Evolutionary conservation across 2,113 vertebrate genomes (phyloP).

Genomic region (Progne subis): DNA sequence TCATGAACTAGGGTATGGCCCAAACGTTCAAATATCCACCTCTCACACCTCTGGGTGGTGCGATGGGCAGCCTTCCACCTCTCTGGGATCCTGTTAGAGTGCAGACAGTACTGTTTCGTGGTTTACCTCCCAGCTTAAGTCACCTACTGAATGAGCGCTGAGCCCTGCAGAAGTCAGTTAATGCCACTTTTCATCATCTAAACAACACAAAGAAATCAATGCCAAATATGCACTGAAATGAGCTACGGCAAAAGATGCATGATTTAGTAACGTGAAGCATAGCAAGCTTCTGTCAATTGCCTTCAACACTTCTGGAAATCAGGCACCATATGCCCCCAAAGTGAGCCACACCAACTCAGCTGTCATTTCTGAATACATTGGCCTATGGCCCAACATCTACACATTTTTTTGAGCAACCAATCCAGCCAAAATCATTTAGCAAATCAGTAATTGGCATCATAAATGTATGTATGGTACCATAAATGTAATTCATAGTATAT

Average conservation of each 20-base stretch:
- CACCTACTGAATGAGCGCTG: not conserved
- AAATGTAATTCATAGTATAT: not conserved
- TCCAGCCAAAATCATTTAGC: not conserved
- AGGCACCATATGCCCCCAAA: not conserved
- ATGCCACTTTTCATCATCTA: not conserved
- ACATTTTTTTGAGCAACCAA: not conserved
- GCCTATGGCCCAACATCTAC: not conserved
- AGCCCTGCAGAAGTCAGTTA: not conserved
- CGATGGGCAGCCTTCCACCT: not conserved
- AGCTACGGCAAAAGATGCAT: not conserved
- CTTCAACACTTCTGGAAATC: constrained; percentile 19
- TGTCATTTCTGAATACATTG: not conserved
- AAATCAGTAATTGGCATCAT: not conserved
- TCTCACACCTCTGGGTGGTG: not conserved
- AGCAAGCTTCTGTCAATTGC: not conserved
- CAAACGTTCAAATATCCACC: not conserved
- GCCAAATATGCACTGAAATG: not conserved
- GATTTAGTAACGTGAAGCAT: not conserved
- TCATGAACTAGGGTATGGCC: not conserved
- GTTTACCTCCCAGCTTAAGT: not conserved
- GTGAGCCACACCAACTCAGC: not conserved
- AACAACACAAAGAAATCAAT: not conserved
- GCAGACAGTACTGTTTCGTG: not conserved
- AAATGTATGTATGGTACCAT: not conserved
- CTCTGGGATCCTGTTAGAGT: not conserved